Conservation (phyloP, 2,113 vertebrate species). For the Sterrhoptilus dennistouni region DNA sequence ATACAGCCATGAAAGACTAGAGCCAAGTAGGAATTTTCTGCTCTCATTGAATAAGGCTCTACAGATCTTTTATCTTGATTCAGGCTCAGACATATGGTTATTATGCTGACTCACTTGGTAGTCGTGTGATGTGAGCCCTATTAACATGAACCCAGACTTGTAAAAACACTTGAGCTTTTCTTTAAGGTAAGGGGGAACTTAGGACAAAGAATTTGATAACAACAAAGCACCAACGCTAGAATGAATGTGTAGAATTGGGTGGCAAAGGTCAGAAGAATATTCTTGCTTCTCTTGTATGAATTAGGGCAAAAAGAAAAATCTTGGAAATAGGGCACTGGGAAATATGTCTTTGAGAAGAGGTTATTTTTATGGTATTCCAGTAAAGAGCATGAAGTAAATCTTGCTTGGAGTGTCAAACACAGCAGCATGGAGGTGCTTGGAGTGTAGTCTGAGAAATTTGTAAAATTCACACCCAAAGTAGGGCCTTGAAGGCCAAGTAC, state of each 20-base stretch:
- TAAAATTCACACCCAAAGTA: not conserved
- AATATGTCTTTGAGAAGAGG: not conserved
- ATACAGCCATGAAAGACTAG: slow-evolving; percentile 16
- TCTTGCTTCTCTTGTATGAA: not conserved
- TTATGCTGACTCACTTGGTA: slow-evolving; percentile 24
- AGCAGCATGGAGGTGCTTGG: not conserved
- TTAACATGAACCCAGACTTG: not conserved
- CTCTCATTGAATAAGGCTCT: not conserved
- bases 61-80: not conserved
- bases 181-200: not conserved
- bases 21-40: slow-evolving; percentile 37
- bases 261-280: not conserved
- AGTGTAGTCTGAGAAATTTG: not conserved
- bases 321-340: not conserved
- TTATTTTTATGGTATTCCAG: not conserved
- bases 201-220: not conserved
- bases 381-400: not conserved
- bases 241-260: not conserved
- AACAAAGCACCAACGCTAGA: not conserved
- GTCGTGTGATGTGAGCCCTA: not conserved
- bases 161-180: not conserved
- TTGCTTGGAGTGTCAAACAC: not conserved
- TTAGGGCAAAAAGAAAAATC: not conserved
- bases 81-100: not conserved
- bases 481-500: not conserved